Conservation (phyloP, 2,797 vertebrate genomes). For the Hybognathus amarus region DNA sequence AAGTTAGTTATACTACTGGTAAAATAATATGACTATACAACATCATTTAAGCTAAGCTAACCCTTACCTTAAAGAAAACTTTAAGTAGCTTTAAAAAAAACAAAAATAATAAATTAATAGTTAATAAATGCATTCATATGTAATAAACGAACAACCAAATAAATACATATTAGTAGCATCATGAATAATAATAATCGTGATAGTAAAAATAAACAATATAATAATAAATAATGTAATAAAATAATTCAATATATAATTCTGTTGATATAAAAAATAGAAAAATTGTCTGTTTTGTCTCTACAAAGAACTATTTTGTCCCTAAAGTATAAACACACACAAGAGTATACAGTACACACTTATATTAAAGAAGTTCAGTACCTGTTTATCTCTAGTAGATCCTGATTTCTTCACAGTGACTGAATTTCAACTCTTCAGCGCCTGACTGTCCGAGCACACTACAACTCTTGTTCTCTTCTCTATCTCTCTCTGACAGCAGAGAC, state of each 20-base stretch:
- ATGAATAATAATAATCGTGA: not conserved
- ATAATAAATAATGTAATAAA: not conserved
- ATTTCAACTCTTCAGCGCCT: slow-evolving; percentile 38
- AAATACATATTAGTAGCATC: not conserved
- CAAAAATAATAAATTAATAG: not conserved
- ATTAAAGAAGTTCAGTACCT: slow-evolving; percentile 51
- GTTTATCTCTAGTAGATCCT: slow-evolving; percentile 29
- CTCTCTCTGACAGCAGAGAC: slow-evolving; percentile 64
- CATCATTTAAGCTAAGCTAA: not conserved
- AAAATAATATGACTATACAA: not conserved
- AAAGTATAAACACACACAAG: slow-evolving; percentile 16
- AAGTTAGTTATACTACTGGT: not conserved
- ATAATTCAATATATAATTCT: not conserved
- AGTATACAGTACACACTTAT: not conserved
- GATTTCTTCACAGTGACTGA: slow-evolving; percentile 26
- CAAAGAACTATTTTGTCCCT: not conserved
- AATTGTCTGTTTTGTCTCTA: not conserved
- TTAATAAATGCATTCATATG: not conserved
- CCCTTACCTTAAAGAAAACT: not conserved
- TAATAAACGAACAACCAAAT: not conserved
- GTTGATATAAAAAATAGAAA: not conserved
- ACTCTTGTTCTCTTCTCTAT: slow-evolving; percentile 62
- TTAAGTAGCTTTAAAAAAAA: not conserved
- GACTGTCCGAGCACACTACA: slow-evolving; percentile 45
- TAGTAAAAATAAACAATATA: no score